Evolutionary conservation across 2,797 vertebrate species (phyloP).

Genomic region (Leuciscus waleckii): DNA sequence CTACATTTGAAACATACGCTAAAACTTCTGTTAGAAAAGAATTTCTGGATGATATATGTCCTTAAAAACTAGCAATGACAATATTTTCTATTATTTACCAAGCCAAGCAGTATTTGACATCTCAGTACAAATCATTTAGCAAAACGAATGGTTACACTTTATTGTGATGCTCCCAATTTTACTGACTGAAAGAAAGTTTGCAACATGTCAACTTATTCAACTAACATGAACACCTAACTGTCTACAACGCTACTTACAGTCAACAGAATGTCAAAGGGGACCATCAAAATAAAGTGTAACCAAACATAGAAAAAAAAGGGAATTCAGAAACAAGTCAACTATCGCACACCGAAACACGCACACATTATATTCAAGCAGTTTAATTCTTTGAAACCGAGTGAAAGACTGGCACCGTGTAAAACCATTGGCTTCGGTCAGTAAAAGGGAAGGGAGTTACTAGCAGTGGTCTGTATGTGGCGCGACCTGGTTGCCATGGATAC

Average conservation of each 20-base stretch:
- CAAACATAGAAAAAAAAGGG: neutral
- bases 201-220: neutral
- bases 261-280: neutral
- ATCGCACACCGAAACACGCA: neutral
- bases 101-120: neutral
- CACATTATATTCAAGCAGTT: neutral
- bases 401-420: neutral
- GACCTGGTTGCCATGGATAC: slow-evolving; percentile 81
- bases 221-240: neutral
- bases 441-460: slow-evolving; percentile 77
- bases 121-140: neutral
- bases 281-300: neutral
- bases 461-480: slow-evolving; percentile 73
- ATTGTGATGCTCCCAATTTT: neutral
- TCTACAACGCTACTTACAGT: neutral
- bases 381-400: neutral
- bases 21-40: neutral
- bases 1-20: neutral
- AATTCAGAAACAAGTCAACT: neutral
- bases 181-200: neutral
- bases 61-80: neutral
- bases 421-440: slow-evolving; percentile 56
- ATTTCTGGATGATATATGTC: neutral
- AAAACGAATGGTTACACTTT: neutral
- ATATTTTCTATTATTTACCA: neutral